Base-by-base conservation (phyloP, 1,140 invertebrate genomes). In the Drosophila orena region DNA sequence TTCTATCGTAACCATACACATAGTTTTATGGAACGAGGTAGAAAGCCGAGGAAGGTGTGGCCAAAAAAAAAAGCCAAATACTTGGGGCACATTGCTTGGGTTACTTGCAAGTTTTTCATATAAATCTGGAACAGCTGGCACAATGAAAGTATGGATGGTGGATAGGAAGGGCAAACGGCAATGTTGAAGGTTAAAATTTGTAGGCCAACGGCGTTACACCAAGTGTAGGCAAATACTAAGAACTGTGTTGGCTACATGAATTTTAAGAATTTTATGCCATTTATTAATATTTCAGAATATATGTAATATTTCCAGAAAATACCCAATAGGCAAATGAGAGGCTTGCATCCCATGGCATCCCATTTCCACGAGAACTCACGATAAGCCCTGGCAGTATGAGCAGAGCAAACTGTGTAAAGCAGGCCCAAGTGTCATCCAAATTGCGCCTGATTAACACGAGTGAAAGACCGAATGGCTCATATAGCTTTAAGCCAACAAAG, bases 71-170 rank as follows among this genome's bases (percentile, higher is more conserved):
- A 38, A 43, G 42, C 44, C 80, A 84, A 80, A 84, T 84, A 79
- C 84, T 84, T 84, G 59, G 47, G 20, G 65, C 43, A 53, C 80
- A 84, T 84, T 47, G 58, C 24, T 56, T 46, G 61, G 61, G 30
- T 49, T 73, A 24, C 42, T 30, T 35, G 65, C 61, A 84, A 84
- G 80, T 84, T 84, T 84, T 68, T 79, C 65, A 71, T 76, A 84
- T 84, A 84, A 84, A 84, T 84, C 80, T 84, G 70, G 65, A 76
- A 79, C 80, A 84, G 54, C 76, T 84, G 80, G 59, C 76, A 49
- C 53, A 20, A 35, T 44, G 17, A 17, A 8, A 30, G 17, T 4
- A 40, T 17, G 22, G 20, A 38, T 56, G 55, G 42, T 56, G 20
- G 27, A 24, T 69, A 40, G 35, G 24, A n/a, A 49, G 4, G 17